Evolutionary conservation across 2,113 vertebrate genomes (phyloP).

Genomic region (Bubo bubo): DNA sequence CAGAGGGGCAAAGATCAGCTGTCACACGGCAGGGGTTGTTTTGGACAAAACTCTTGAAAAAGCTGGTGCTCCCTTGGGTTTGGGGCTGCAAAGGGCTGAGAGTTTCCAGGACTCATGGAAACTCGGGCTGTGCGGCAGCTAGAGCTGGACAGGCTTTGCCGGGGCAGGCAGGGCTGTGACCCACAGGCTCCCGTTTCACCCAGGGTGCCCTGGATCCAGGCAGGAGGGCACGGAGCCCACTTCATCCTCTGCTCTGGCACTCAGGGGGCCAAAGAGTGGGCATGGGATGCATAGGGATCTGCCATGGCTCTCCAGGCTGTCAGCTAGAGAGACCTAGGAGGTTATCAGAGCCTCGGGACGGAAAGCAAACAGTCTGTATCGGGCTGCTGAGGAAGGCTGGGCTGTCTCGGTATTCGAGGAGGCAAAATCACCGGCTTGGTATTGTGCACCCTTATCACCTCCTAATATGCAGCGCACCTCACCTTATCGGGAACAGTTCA

Average conservation of each 20-base stretch:
- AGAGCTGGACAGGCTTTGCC: not conserved
- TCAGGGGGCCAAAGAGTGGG: not conserved
- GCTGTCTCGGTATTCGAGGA: not conserved
- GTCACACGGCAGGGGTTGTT: not conserved
- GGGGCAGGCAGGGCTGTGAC: not conserved
- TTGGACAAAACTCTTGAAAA: not conserved
- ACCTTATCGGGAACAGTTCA: not conserved
- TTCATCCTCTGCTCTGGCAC: not conserved
- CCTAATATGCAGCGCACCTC: not conserved
- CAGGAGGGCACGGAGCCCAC: not conserved
- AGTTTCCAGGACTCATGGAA: not conserved
- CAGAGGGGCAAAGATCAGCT: slow-evolving; percentile 52
- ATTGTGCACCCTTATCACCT: not conserved
- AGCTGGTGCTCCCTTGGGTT: not conserved
- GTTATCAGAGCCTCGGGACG: not conserved
- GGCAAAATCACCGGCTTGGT: not conserved
- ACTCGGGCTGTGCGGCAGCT: accelerated
- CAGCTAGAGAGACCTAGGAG: not conserved
- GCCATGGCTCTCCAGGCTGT: not conserved
- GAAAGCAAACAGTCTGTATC: slow-evolving; percentile 12
- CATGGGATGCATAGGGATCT: not conserved
- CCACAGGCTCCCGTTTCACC: accelerated
- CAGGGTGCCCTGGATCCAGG: not conserved
- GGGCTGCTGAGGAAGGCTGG: not conserved
- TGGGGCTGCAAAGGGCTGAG: not conserved